These are phyloP conservation scores for Quadriops clusia DNA, from an alignment of 2,888 invertebrate genomes.

Conservation along the genomic window DNA sequence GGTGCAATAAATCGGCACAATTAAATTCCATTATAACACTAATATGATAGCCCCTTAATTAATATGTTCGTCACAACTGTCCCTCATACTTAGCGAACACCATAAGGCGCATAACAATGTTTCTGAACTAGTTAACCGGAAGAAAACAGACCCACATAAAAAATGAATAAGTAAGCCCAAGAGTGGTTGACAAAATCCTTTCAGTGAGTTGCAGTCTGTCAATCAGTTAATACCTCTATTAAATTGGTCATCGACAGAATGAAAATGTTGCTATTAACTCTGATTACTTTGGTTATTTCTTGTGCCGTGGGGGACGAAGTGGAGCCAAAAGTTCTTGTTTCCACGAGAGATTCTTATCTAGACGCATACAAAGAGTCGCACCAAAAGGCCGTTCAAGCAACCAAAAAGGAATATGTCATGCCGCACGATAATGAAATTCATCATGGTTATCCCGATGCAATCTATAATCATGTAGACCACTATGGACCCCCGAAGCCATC, in stretches of 20 bases:
- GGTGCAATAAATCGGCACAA: too few relatives aligned
- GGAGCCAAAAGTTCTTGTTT: too few relatives aligned
- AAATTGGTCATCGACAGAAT: constrained; percentile 33
- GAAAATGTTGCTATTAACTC: constrained; percentile 5
- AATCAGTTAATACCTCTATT: constrained; percentile 29
- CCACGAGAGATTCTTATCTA: constrained; percentile 45
- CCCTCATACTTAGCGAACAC: too few relatives aligned
- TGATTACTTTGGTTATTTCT: too few relatives aligned
- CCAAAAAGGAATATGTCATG: constrained; percentile 37
- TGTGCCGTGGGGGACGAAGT: too few relatives aligned
- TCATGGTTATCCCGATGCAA: constrained; percentile 32
- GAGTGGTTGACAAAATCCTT: constrained; percentile 12
- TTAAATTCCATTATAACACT: too few relatives aligned
- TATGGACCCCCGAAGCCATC: constrained; percentile 35
- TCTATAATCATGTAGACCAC: constrained; percentile 21
- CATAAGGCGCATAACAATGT: constrained; percentile 18
- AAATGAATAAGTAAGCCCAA: constrained; percentile 13
- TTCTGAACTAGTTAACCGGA: constrained; percentile 18
- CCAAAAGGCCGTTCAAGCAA: constrained; percentile 41
- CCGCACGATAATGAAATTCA: too few relatives aligned
- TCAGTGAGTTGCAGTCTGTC: constrained; percentile 19
- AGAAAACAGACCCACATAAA: constrained; percentile 13
- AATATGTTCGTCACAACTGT: too few relatives aligned
- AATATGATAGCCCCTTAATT: too few relatives aligned
- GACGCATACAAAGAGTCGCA: constrained; percentile 51